Percentiles rank a stretch among this genome's conserved stretches.
These are phyloP conservation scores for Lutjanus erythropterus DNA, from an alignment of 2,113 vertebrate genomes.

Conservation along the genomic window DNA sequence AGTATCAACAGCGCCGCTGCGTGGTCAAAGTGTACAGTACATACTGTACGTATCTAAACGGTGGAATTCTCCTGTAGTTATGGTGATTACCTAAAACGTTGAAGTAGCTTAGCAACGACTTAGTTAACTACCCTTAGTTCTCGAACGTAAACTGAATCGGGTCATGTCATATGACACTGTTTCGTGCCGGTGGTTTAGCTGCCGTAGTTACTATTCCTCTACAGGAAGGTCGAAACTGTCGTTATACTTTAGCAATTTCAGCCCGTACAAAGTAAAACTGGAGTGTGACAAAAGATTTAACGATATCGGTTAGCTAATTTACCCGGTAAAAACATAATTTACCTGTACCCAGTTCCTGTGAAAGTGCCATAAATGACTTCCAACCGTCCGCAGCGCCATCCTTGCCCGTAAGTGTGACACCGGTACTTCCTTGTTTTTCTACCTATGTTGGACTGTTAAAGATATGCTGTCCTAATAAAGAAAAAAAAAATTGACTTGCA, in stretches of 20 bases:
- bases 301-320: neutral
- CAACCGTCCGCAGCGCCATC: slow-evolving; percentile 55
- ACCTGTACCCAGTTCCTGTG: slow-evolving; percentile 52
- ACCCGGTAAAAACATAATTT: neutral
- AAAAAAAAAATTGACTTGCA: too few species aligned
- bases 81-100: neutral
- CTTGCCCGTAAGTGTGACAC: neutral
- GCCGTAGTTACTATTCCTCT: too few species aligned
- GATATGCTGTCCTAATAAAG: too few species aligned
- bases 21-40: slow-evolving; percentile 7
- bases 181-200: neutral
- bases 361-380: slow-evolving; percentile 14
- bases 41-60: neutral
- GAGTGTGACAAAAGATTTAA: accelerated
- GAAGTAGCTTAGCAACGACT: too few species aligned
- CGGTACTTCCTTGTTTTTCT: slow-evolving; percentile 51
- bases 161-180: too few species aligned
- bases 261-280: neutral
- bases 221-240: neutral
- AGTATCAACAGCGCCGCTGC: slow-evolving; percentile 12
- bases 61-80: neutral
- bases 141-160: too few species aligned
- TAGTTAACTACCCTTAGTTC: neutral
- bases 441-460: neutral
- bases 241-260: neutral